Percentiles rank a stretch among this genome's conserved stretches.
Evolutionary conservation across 2,113 vertebrate genomes (phyloP).

Genomic region (Ictalurus furcatus): DNA sequence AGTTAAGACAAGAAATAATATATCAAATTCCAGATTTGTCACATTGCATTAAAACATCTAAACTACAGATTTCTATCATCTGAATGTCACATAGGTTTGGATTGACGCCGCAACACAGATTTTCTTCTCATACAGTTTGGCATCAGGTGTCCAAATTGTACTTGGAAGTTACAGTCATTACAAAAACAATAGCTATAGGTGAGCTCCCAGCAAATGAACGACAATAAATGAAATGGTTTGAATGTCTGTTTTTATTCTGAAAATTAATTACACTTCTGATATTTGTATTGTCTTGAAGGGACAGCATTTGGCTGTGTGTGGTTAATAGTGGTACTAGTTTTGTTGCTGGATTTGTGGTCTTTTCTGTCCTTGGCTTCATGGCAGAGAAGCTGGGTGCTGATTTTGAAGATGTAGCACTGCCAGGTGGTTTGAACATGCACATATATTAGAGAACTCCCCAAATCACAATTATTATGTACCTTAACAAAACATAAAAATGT

Average conservation of each 20-base stretch:
- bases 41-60: too few species aligned
- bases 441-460: not conserved
- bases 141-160: slow-evolving; percentile 58
- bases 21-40: not conserved
- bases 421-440: slow-evolving; percentile 59
- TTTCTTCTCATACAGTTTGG: slow-evolving; percentile 71
- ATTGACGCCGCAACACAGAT: slow-evolving; percentile 72
- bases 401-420: slow-evolving; percentile 69
- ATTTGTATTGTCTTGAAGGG: slow-evolving; percentile 45
- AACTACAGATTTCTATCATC: too few species aligned
- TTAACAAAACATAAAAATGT: not conserved
- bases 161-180: slow-evolving; percentile 70
- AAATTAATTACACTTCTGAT: not conserved
- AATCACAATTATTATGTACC: not conserved
- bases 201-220: not conserved
- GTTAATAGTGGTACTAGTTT: slow-evolving; percentile 72
- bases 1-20: not conserved
- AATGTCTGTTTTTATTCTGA: too few species aligned
- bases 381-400: slow-evolving; percentile 65
- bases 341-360: slow-evolving; percentile 72
- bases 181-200: slow-evolving; percentile 75
- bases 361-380: slow-evolving; percentile 77
- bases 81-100: slow-evolving; percentile 66
- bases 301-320: slow-evolving; percentile 68
- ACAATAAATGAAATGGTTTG: too few species aligned